Evolutionary conservation across 2,888 invertebrate genomes (phyloP).

Genomic region (Catonia carolina): DNA sequence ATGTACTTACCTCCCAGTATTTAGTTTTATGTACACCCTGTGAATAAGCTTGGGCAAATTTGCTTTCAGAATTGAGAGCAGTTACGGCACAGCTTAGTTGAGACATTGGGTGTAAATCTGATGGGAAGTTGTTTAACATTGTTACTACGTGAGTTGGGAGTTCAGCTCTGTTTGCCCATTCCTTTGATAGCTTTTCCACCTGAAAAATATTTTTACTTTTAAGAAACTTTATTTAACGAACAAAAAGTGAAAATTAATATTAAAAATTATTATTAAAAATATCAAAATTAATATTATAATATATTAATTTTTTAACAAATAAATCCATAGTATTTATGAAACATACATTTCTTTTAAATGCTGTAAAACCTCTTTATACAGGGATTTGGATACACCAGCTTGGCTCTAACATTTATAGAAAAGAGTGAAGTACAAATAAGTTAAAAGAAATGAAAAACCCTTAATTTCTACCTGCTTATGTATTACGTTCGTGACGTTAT

Average conservation of each 20-base stretch:
- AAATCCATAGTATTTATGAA: too few species aligned
- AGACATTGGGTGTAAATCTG: constrained; percentile 87
- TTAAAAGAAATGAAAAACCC: too few species aligned
- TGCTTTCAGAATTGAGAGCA: constrained; percentile 84
- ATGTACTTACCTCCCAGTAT: constrained; percentile 73
- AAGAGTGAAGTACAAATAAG: too few species aligned
- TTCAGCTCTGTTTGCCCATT: constrained; percentile 83
- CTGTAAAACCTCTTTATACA: too few species aligned
- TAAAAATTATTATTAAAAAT: not conserved
- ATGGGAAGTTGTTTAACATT: constrained; percentile 86
- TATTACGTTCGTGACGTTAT: too few species aligned
- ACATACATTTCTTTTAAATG: too few species aligned
- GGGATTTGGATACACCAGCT: too few species aligned
- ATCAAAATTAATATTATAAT: not conserved
- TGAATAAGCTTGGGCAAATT: constrained; percentile 83
- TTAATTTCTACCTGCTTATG: too few species aligned
- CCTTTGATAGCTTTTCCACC: constrained; percentile 64
- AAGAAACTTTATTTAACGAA: constrained; percentile 2
- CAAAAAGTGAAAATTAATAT: not conserved
- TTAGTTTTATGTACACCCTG: constrained; percentile 80
- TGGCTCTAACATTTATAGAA: too few species aligned
- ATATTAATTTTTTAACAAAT: constrained; percentile 6
- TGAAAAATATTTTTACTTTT: too few species aligned
- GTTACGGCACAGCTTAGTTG: constrained; percentile 89
- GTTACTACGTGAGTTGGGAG: constrained; percentile 88